phyloP scores from a whole-genome alignment of 2,797 vertebrate species.

The Babyrousa celebensis region DNA sequence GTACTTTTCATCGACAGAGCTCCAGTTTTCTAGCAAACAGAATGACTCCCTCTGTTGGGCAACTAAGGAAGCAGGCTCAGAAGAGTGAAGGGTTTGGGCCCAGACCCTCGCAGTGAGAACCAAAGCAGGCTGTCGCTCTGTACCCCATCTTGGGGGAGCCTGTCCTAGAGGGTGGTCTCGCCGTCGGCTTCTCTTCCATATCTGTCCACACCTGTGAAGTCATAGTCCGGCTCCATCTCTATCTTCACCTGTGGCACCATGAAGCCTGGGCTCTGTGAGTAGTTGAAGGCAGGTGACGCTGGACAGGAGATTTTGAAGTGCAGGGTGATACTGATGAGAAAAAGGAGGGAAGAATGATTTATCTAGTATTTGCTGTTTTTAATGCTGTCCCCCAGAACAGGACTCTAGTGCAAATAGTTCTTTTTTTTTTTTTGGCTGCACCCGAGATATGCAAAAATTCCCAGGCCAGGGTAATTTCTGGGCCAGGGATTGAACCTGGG shows the following conservation, averaged over 20 bases:
- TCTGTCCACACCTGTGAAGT: slow-evolving; percentile 93
- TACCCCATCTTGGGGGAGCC: background rate
- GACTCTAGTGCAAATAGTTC: background rate
- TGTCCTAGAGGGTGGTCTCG: slow-evolving; percentile 95
- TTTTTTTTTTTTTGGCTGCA: background rate
- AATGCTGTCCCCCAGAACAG: background rate
- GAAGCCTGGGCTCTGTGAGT: slow-evolving; percentile 91
- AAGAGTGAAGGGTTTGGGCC: background rate
- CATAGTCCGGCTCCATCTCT: slow-evolving; percentile 97
- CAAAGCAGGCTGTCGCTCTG: background rate
- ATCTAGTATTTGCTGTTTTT: background rate
- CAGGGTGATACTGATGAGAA: slow-evolving; percentile 95
- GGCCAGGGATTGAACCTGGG: too few species aligned
- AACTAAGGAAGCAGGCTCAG: background rate
- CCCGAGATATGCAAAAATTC: too few species aligned
- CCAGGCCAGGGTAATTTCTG: too few species aligned
- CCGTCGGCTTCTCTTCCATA: slow-evolving; percentile 93
- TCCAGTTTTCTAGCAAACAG: slow-evolving; percentile 20
- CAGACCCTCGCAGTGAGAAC: background rate
- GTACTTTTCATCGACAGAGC: background rate
- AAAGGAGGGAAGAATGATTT: background rate
- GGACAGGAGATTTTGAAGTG: slow-evolving; percentile 99
- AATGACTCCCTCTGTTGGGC: background rate
- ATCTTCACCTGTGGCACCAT: slow-evolving; percentile 96
- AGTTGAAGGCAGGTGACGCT: slow-evolving; percentile 94